Evolutionary conservation across 2,113 vertebrate species (phyloP), one percentile per base, ranked within the genome.

Genomic region (Pelobates fuscus): DNA sequence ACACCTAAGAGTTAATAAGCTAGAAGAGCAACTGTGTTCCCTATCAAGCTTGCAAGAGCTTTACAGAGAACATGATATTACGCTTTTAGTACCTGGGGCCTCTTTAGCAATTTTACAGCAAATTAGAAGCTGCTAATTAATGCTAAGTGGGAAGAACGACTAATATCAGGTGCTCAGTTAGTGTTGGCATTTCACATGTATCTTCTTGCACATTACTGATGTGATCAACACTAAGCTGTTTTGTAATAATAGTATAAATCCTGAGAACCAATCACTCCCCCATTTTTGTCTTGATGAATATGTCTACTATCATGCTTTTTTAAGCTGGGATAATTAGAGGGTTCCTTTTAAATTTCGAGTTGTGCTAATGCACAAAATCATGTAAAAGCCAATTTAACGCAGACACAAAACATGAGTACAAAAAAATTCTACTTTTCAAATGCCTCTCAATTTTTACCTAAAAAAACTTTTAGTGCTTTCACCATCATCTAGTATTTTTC

Each of bases 81-180:
- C 73, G 61, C 73, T 77, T 77, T 75, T 68, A 77, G 27, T 77
- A 77, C 73, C 73, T 77, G 41, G 73, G 73, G 73, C 43, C 73
- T 68, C 64, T 77, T 77, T 77, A 77, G 55, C 73, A 77, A 77
- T 77, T 67, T 74, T 77, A 27, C 73, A 77, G 67, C 65, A 68
- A 60, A 77, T 77, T 77, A 77, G 73, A 52, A 61, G 64, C 73
- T 77, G 65, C 55, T 77, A 77, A 77, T 77, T 77, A 77, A 77
- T 77, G 41, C 64, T 77, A 68, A 77, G 61, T 77, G 65, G 55
- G 12, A 59, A 60, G 65, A 77, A 54, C 49, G 73, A 54, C 73
- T 77, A 77, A 77, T 77, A 68, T 60, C 55, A 68, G 73, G 73
- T 77, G 20, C 43, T 61, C 43, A 23, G 73, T 46, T 68, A 68